Conservation (phyloP, 2,888 invertebrate genomes). For the Stenodera caucasica region DNA sequence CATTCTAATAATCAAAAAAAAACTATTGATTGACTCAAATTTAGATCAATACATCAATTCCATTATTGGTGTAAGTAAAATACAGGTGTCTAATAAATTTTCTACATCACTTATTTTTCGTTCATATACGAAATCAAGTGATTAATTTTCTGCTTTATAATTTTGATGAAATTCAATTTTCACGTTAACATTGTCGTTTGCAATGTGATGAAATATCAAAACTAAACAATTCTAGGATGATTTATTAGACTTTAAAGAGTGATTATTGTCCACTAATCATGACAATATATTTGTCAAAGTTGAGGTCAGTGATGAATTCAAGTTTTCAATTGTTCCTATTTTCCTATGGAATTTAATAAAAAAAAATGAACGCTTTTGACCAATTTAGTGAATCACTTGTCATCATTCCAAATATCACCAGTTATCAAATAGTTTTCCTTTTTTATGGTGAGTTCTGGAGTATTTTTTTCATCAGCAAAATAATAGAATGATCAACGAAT, state of each 20-base stretch:
- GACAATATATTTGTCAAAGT: neutral
- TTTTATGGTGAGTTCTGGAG: too few relatives aligned
- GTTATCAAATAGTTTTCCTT: too few relatives aligned
- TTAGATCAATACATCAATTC: neutral
- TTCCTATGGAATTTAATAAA: too few relatives aligned
- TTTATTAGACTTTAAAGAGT: neutral
- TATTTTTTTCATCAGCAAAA: too few relatives aligned
- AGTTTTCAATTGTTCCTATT: neutral
- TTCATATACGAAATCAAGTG: neutral
- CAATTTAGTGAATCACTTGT: too few relatives aligned
- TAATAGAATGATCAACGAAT: too few relatives aligned
- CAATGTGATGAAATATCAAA: neutral
- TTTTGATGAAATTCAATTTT: neutral
- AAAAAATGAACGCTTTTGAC: too few relatives aligned
- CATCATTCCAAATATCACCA: too few relatives aligned
- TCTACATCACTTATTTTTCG: neutral
- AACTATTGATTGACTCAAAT: too few relatives aligned
- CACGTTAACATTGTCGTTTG: neutral
- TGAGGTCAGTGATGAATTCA: neutral
- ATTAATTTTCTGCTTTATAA: neutral
- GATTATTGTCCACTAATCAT: neutral
- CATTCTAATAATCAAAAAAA: too few relatives aligned
- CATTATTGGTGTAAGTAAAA: neutral
- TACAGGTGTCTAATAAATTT: neutral
- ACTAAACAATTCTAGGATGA: neutral